phyloP scores from a whole-genome alignment of 2,113 vertebrate species.

The Neopipo cinnamomea region DNA sequence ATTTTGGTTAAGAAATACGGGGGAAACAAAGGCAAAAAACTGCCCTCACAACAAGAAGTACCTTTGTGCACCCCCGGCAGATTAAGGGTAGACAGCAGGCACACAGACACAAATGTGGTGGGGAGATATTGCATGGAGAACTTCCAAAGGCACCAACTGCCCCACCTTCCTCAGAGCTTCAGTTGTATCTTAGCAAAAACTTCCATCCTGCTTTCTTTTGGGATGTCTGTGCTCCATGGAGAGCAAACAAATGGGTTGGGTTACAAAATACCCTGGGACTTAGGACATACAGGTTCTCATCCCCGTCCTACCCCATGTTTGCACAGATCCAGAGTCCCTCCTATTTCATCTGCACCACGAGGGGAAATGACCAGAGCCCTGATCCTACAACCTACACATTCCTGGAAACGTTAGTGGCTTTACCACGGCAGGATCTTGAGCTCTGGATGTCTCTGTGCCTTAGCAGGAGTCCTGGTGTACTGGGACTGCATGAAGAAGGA shows the following conservation, averaged over 20 bases:
- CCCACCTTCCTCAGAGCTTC: not conserved
- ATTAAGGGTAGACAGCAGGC: not conserved
- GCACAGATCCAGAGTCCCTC: not conserved
- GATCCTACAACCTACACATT: accelerated
- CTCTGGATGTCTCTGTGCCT: not conserved
- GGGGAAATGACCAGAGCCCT: not conserved
- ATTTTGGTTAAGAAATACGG: not conserved
- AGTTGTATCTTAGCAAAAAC: not conserved
- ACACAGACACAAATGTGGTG: no score
- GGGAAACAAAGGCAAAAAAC: not conserved
- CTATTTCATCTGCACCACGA: not conserved
- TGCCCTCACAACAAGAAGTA: not conserved
- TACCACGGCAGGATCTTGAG: accelerated
- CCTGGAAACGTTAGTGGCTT: not conserved
- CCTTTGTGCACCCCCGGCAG: not conserved
- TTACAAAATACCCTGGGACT: not conserved
- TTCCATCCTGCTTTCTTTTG: not conserved
- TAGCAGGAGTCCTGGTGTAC: not conserved
- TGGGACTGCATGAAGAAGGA: no score
- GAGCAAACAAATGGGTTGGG: not conserved
- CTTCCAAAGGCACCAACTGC: not conserved
- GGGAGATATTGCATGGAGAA: not conserved
- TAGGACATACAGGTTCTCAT: not conserved
- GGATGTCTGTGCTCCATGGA: not conserved
- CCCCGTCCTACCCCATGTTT: accelerated